Percentiles rank a stretch among this genome's conserved stretches.
Conservation (phyloP, 2,888 invertebrate species). For the Peribatodes rhomboidaria region DNA sequence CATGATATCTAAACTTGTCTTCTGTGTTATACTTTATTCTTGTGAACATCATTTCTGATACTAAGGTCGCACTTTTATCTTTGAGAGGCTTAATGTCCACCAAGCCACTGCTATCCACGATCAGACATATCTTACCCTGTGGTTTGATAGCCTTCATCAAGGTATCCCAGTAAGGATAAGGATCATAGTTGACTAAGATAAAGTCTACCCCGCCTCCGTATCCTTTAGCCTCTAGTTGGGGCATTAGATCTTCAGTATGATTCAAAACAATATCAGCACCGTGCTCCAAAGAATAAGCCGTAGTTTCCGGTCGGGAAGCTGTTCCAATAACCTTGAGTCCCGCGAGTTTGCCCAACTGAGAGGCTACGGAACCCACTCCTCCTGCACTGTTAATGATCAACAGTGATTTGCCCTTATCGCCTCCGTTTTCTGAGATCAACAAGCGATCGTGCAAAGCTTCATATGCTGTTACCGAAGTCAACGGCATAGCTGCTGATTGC, state of each 20-base stretch:
- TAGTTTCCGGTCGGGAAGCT: conserved; percentile 71
- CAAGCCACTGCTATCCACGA: conserved; percentile 73
- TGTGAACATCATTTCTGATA: conserved; percentile 74
- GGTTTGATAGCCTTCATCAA: conserved; percentile 73
- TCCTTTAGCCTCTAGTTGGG: conserved; percentile 68
- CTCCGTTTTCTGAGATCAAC: conserved; percentile 70
- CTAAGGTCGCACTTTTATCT: conserved; percentile 75
- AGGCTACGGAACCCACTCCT: conserved; percentile 77
- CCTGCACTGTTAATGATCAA: conserved; percentile 78
- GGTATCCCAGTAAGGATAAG: conserved; percentile 77
- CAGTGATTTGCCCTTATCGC: conserved; percentile 72
- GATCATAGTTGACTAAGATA: conserved; percentile 77
- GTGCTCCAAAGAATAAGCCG: conserved; percentile 61
- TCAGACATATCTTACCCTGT: conserved; percentile 74
- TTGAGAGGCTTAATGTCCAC: conserved; percentile 70
- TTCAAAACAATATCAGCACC: conserved; percentile 74
- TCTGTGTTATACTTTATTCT: conserved; percentile 75
- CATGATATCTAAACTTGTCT: conserved; percentile 68
- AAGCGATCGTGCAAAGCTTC: conserved; percentile 73
- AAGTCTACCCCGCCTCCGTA: conserved; percentile 71
- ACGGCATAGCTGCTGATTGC: conserved; percentile 78
- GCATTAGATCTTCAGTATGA: conserved; percentile 67
- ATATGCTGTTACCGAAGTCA: conserved; percentile 73
- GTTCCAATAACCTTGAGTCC: conserved; percentile 78
- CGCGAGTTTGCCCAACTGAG: conserved; percentile 71